Base-by-base conservation (phyloP, 1,140 invertebrate genomes). In the Drosophila watanabei region DNA sequence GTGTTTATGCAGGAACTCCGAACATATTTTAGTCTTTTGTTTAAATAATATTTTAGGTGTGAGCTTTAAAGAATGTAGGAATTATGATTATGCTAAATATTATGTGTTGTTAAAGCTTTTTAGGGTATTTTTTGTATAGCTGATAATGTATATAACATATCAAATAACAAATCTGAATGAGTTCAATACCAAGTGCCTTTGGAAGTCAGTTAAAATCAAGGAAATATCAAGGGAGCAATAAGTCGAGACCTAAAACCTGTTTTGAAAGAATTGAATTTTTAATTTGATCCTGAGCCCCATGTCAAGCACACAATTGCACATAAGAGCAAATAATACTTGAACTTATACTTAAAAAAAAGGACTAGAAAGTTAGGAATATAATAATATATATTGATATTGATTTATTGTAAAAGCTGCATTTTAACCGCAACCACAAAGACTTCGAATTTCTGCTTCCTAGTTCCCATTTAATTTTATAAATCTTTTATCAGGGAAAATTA, bases 171-270 rank as follows among this genome's bases (percentile, higher is more conserved):
- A 14, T 37, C 4, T 37, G 1, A 24, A 3, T 24, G 24, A 24
- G 24, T 24, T 24, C 24, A 24, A 24, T 3, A 24, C 24, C 24
- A 24, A 39, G 5, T 14, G 14, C 14, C 37, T 6, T 46, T 46
- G 5, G 5, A 20, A 46, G 69, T 77, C 63, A 80, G 65, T 79
- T 71, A 54, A 48, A 18, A 41, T 52, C 24, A 68, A 78, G 14
- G 28, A 41, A 24, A 66, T 14, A 43, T n/a, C 37, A 20, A 20
- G 14, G 13, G 18, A n/a, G 20, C 5, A 30, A 13, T 0, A 5
- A 54, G n/a, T 14, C 6, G 18, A 30, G 7, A 13, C 20, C 3
- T 32, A 20, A 66, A 28, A 13, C 54, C 16, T 54, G 14, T 41
- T 71, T 16, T 52, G 1, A 24, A 32, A 20, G n/a, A 68, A 46